Evolutionary conservation across 1,140 invertebrate species (phyloP).

Genomic region (Melipona quadrifasciata): DNA sequence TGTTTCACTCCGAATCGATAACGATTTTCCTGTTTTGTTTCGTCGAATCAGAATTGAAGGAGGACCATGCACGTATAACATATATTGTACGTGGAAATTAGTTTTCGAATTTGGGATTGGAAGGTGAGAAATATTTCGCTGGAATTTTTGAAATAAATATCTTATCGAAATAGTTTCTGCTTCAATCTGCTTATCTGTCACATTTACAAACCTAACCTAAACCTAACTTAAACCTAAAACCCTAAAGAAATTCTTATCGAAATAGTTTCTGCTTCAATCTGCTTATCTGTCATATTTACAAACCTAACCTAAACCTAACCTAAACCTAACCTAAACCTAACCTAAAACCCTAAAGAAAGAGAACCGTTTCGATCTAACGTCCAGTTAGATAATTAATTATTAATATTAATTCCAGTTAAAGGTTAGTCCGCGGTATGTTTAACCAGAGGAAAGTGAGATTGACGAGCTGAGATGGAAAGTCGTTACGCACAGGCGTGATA

Average conservation of each 20-base stretch:
- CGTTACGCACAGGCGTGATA: background rate
- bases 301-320: too few relatives aligned
- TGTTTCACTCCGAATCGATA: background rate
- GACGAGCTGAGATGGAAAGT: slow-evolving; percentile 10
- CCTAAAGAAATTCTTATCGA: background rate
- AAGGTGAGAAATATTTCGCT: too few relatives aligned
- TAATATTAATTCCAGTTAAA: background rate
- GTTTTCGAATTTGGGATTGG: background rate
- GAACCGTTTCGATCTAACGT: background rate
- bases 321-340: too few relatives aligned
- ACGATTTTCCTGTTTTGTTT: too few relatives aligned
- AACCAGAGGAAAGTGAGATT: background rate
- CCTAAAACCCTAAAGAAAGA: background rate
- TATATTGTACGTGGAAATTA: background rate
- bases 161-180: too few relatives aligned
- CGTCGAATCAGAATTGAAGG: background rate
- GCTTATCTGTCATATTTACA: too few relatives aligned
- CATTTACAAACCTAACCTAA: too few relatives aligned
- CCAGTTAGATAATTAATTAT: background rate
- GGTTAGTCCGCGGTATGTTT: background rate
- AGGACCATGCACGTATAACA: too few relatives aligned
- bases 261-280: too few relatives aligned
- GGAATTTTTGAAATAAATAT: too few relatives aligned
- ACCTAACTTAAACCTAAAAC: too few relatives aligned
- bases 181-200: too few relatives aligned